These are phyloP conservation scores for Botia kubotai DNA, from an alignment of 2,797 vertebrate species.

Conservation along the genomic window DNA sequence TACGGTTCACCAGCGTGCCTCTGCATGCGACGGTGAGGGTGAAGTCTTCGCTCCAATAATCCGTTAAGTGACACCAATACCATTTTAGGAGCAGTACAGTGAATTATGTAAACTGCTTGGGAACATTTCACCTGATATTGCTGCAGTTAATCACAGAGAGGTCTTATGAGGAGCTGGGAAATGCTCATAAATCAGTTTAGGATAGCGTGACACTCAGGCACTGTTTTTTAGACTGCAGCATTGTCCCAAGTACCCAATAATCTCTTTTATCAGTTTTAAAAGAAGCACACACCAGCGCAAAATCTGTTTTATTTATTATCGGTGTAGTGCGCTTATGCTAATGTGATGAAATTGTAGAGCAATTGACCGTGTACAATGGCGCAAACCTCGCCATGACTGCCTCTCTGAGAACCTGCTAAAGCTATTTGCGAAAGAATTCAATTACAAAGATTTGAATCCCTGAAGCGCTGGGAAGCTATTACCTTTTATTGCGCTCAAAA, in stretches of 20 bases:
- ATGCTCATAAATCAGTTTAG: slow-evolving; percentile 72
- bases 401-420: neutral
- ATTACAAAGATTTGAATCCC: slow-evolving; percentile 26
- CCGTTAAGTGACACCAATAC: slow-evolving; percentile 72
- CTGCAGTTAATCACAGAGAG: slow-evolving; percentile 76
- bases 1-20: slow-evolving; percentile 67
- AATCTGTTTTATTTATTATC: slow-evolving; percentile 56
- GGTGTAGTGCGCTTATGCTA: slow-evolving; percentile 45
- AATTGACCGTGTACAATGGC: slow-evolving; percentile 22
- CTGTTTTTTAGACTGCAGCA: slow-evolving; percentile 46
- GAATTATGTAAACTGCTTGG: slow-evolving; percentile 77
- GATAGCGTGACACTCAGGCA: slow-evolving; percentile 36
- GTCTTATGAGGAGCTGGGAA: slow-evolving; percentile 70
- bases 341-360: slow-evolving; percentile 51
- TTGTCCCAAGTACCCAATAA: slow-evolving; percentile 52
- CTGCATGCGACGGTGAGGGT: slow-evolving; percentile 61
- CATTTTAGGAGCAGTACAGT: slow-evolving; percentile 70
- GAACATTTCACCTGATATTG: slow-evolving; percentile 75
- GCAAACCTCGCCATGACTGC: slow-evolving; percentile 16
- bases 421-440: slow-evolving; percentile 33
- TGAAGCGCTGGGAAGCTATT: slow-evolving; percentile 31
- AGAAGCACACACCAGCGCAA: slow-evolving; percentile 43
- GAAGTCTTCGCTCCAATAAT: slow-evolving; percentile 73
- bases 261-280: slow-evolving; percentile 53
- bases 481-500: slow-evolving; percentile 19